Conservation (phyloP, 2,797 vertebrate genomes). For the Trachops cirrhosus region DNA sequence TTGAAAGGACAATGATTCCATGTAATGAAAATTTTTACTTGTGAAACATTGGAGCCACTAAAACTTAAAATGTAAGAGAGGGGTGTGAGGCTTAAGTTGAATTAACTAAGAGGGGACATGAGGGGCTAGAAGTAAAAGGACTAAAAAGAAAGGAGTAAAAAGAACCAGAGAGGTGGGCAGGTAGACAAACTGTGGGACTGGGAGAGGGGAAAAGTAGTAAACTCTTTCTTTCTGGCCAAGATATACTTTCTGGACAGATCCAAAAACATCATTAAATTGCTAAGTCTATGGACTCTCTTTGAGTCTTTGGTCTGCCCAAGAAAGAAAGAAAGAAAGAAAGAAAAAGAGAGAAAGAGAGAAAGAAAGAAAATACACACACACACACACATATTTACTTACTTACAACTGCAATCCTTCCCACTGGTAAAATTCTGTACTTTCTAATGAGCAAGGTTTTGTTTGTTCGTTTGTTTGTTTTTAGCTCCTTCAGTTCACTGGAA, state of each 20-base stretch:
- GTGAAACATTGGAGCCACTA: background rate
- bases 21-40: background rate
- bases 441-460: background rate
- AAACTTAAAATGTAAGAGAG: background rate
- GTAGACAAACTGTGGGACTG: background rate
- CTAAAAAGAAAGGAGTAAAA: background rate
- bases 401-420: background rate
- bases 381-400: background rate
- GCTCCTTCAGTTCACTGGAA: background rate
- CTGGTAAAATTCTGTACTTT: background rate
- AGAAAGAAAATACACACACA: too few species aligned
- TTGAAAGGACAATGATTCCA: slow-evolving; percentile 10
- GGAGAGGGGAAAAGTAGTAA: background rate
- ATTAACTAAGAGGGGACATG: background rate
- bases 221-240: background rate
- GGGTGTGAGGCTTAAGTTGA: background rate
- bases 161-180: background rate
- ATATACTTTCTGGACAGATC: background rate
- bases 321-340: too few species aligned
- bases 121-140: background rate
- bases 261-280: background rate
- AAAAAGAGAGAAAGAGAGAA: too few species aligned
- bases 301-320: background rate
- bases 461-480: background rate
- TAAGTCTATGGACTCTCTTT: background rate